Base-by-base conservation (phyloP, 1,140 invertebrate genomes). In the Proctacanthus coquilletti region DNA sequence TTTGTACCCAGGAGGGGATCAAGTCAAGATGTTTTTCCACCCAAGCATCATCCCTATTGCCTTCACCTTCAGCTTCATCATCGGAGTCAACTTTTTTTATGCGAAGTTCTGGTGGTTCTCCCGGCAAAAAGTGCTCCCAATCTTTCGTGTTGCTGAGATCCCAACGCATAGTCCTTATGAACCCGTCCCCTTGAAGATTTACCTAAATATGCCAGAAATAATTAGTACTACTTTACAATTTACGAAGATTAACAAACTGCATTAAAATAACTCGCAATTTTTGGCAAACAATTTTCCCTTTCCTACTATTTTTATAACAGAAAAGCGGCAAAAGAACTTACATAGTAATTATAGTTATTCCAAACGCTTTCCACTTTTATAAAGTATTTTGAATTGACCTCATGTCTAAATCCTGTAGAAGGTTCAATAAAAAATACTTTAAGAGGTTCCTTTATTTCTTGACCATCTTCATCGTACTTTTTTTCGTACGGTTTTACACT, bases 321-420 rank as follows among this genome's bases (percentile, higher is more conserved):
- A n/a, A 0, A 57, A 45, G 5, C 55, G 35, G 73, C 64, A 80
- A 65, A 60, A 44, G 49, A 49, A 56, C 64, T 65, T 21, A 75
- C 71, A 73, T 86, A 93, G 62, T 88, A 92, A 63, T 94, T 93
- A 30, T 69, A 53, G 49, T 91, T 63, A 50, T 91, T 92, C 74
- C 87, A 94, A 30, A 92, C 56, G 42, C 75, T 77, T 45, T 94
- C 87, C 6, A 93, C 64, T 0, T 77, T 71, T 18, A 80, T 70
- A 48, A 89, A 93, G 30, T 75, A 63, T 14, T 62, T 50, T 40
- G 72, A 69, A 17, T 65, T 53, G 1, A 75, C 46, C 0, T 72
- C 61, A 41, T 75, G 68, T 1, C 65, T 54, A 3, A 67, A 57
- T 0, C 86, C 87, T 0, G 81, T 81, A 10, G 77, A 72, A 0